Conservation (phyloP, 2,888 invertebrate genomes). For the Hirtodrosophila cameraria region DNA sequence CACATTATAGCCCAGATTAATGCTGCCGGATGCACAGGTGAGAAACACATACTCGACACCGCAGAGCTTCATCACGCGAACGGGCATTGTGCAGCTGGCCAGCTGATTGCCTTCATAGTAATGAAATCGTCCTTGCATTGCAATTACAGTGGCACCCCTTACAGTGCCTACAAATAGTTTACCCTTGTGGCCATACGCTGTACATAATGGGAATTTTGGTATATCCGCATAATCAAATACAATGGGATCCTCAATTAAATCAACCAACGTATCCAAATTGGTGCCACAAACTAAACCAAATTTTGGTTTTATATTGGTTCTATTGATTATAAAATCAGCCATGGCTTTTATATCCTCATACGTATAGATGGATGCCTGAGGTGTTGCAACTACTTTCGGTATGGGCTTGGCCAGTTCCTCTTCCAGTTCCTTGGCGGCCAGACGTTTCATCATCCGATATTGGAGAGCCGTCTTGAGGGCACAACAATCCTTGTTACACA, state of each 20-base stretch:
- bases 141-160: constrained; percentile 92
- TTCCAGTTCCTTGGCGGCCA: constrained; percentile 8
- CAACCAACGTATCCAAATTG: constrained; percentile 89
- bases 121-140: constrained; percentile 98
- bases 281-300: constrained; percentile 98
- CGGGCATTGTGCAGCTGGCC: constrained; percentile 96
- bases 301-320: constrained; percentile 89
- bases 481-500: constrained; percentile 61
- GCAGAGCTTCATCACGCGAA: constrained; percentile 97
- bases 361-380: constrained; percentile 85
- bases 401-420: constrained; percentile 20
- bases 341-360: constrained; percentile 91
- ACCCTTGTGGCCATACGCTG: constrained; percentile 95
- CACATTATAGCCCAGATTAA: constrained; percentile 92
- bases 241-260: constrained; percentile 88
- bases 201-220: constrained; percentile 95
- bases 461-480: constrained; percentile 47
- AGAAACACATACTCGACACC: constrained; percentile 95
- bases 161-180: constrained; percentile 94
- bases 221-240: constrained; percentile 93
- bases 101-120: constrained; percentile 97
- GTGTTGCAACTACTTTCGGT: constrained; percentile 42
- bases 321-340: constrained; percentile 89
- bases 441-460: constrained; percentile 28
- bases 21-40: constrained; percentile 98